Evolutionary conservation across 2,888 invertebrate genomes (phyloP), one percentile per base, ranked within the genome.

Genomic region (Belgica antarctica): DNA sequence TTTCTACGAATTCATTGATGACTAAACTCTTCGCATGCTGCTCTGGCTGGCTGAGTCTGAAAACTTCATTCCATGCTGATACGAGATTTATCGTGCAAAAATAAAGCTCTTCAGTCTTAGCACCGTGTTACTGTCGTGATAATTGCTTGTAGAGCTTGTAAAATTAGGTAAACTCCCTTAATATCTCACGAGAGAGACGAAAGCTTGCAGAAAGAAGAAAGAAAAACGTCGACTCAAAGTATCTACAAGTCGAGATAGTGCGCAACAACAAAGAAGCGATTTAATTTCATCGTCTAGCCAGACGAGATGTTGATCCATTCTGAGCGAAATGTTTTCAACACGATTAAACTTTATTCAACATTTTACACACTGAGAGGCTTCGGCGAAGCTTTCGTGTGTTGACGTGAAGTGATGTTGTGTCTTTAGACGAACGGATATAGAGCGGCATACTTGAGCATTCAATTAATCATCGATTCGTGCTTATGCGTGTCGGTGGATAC

Each of bases 51-150:
- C n/a, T 52, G 52, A 19, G 52, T 52, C 52, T 52, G 52, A 12
- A 52, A 52, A 52, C 19, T 27, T 59, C 7, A 22, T 27, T n/a
- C 27, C 27, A 25, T 15, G 59, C 27, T 59, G 27, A 59, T 59
- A 27, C 5, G n/a, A 59, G 27, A 59, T 59, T 59, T 27, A 59
- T 59, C 59, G 59, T 15, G 59, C 15, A 27, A 59, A 27, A 59
- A 59, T 12, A 46, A 46, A 46, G 17, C 5, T 46, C 15, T 46
- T 46, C 46, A 46, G 15, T 46, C 46, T n/a, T 46, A 46, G 15
- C 15, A 4, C 41, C 41, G 12, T 15, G 41, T 41, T 15, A 15
- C 41, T 41, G 4, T 41, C 41, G 41, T n/a, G 41, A 41, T 41
- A 41, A 41, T 41, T 41, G 41, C 41, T 41, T 12, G 41, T 41